phyloP scores from a whole-genome alignment of 2,888 invertebrate genomes.

The Altica lythri region DNA sequence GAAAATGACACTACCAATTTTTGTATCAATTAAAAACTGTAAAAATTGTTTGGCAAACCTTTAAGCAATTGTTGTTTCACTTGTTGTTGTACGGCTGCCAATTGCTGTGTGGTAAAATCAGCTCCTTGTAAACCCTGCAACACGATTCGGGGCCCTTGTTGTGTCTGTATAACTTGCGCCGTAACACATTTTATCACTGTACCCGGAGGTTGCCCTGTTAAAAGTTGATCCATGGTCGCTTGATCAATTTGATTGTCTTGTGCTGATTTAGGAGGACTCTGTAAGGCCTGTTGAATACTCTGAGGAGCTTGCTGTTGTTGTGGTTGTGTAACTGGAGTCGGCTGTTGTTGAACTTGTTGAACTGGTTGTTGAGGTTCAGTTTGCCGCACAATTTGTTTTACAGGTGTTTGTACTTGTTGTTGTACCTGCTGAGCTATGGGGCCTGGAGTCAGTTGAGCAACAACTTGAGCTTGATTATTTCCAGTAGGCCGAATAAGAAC shows the following conservation, averaged over 20 bases:
- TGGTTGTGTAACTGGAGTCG: slow-evolving; percentile 26
- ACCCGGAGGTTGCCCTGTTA: slow-evolving; percentile 82
- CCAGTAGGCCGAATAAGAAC: slow-evolving; percentile 80
- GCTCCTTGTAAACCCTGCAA: slow-evolving; percentile 83
- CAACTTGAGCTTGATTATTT: slow-evolving; percentile 78
- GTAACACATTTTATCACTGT: slow-evolving; percentile 87
- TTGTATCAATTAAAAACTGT: no score
- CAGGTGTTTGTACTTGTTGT: slow-evolving; percentile 21
- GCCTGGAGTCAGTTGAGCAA: slow-evolving; percentile 67
- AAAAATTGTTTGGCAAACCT: slow-evolving; percentile 62
- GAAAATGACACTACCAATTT: no score
- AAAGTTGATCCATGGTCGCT: slow-evolving; percentile 70
- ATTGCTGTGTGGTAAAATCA: slow-evolving; percentile 79
- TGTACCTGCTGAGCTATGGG: slow-evolving; percentile 43
- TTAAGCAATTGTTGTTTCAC: slow-evolving; percentile 86
- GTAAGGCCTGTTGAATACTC: slow-evolving; percentile 37
- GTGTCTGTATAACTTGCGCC: slow-evolving; percentile 84
- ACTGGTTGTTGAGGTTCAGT: slow-evolving; percentile 28
- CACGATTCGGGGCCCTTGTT: slow-evolving; percentile 83
- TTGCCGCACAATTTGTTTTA: slow-evolving; percentile 19
- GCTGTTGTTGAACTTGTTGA: slow-evolving; percentile 28
- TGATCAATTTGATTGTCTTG: slow-evolving; percentile 40
- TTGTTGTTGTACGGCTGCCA: slow-evolving; percentile 84
- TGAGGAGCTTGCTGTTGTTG: slow-evolving; percentile 25
- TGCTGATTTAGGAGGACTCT: slow-evolving; percentile 28